Evolutionary conservation across 2,113 vertebrate genomes (phyloP), one percentile per base, ranked within the genome.

Genomic region (Tragelaphus strepsiceros): DNA sequence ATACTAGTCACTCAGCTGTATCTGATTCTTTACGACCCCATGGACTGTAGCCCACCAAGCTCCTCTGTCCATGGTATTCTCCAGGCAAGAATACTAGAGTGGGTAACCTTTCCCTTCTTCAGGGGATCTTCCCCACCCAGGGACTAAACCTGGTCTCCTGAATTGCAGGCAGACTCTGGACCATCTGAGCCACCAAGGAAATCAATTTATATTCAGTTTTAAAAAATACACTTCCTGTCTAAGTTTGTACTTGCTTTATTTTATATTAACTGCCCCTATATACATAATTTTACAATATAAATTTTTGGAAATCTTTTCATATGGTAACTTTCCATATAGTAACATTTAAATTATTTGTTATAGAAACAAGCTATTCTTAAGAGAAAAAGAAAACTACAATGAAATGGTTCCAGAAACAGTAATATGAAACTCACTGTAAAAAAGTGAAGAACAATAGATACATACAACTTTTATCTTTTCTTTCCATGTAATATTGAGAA

Each of bases 331-430:
- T 49, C 49, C 49, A 49, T 49, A 49, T 3, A 32, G 32, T 61
- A 85, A 71, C 21, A 94, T 90, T 64, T 74, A 92, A 95, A 95
- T 90, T 16, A 64, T 71, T 91, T 96, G 15, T 88, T 71, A 21
- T 46, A 54, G 53, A 39, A 97, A 58, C 22, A 91, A 82, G 51
- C 0, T 6, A 62, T 92, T 92, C 84, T 90, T 80, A 91, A 22
- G 13, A 58, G 9, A 88, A 62, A 30, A 26, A 16, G 46, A 53
- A 80, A 59, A 94, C 15, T 21, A 7, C 56, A 8, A 35, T 85
- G 86, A 98, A 95, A 61, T 86, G 19, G 8, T n/a, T 94, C 35
- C 91, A 4, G 5, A 97, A 93, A 64, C 7, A 88, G 32, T 49
- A 87, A 83, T 82, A 67, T 32, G 49, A 95, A 78, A 61, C 35